Evolutionary conservation across 2,888 invertebrate genomes (phyloP).

Genomic region (Vanessa cardui): DNA sequence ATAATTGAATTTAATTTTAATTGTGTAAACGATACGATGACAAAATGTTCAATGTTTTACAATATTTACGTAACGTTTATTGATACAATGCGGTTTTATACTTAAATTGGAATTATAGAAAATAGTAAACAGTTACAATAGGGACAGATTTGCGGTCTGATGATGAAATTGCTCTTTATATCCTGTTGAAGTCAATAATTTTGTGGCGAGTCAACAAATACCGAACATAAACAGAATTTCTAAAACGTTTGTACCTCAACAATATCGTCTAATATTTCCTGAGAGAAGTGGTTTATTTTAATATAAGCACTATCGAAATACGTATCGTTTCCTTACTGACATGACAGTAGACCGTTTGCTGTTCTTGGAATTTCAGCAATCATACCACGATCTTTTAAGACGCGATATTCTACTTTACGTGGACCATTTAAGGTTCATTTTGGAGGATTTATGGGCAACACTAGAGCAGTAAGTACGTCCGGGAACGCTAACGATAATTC

Average conservation of each 20-base stretch:
- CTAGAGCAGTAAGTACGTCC: slow-evolving; percentile 34
- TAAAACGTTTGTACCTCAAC: neutral
- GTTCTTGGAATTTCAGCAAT: slow-evolving; percentile 37
- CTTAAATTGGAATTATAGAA: slow-evolving; percentile 34
- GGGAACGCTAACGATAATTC: slow-evolving; percentile 51
- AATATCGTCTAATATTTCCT: slow-evolving; percentile 13
- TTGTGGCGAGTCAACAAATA: slow-evolving; percentile 8
- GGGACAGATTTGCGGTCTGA: slow-evolving; percentile 39
- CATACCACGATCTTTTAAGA: slow-evolving; percentile 7
- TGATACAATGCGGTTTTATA: slow-evolving; percentile 32
- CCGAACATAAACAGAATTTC: slow-evolving; percentile 15
- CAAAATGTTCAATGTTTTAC: slow-evolving; percentile 1
- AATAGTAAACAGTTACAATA: slow-evolving; percentile 39
- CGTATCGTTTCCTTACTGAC: slow-evolving; percentile 40
- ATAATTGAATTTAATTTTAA: neutral
- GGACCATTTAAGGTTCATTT: slow-evolving; percentile 24
- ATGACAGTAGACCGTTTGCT: slow-evolving; percentile 36
- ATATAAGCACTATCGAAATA: slow-evolving; percentile 37
- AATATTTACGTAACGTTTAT: slow-evolving; percentile 11
- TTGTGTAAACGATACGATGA: neutral
- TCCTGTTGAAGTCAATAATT: slow-evolving; percentile 24
- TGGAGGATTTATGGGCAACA: slow-evolving; percentile 19
- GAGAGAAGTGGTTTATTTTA: slow-evolving; percentile 32
- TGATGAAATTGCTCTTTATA: slow-evolving; percentile 23
- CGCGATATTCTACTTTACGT: slow-evolving; percentile 25